Evolutionary conservation across 2,113 vertebrate genomes (phyloP), one percentile per base, ranked within the genome.

Genomic region (Pseudois nayaur): DNA sequence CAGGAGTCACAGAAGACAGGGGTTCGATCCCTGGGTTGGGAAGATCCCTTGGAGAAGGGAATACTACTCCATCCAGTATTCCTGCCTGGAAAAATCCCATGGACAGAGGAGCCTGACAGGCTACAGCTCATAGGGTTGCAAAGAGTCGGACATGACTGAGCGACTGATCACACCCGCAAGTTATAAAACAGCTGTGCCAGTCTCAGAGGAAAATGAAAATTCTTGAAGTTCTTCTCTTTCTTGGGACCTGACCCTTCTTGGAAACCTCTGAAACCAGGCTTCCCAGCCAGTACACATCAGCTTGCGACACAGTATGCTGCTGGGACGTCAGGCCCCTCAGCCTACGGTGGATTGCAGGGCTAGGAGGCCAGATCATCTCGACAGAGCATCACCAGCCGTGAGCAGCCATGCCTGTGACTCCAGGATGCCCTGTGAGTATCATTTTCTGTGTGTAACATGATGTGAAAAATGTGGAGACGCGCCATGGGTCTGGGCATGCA

Each of bases 161-260:
- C 0, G n/a, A 71, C n/a, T 40, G 67, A 40, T 40, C n/a, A 40
- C n/a, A 40, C 19, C 11, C 0, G 5, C 19, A 40, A 87, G 25
- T 92, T 74, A 82, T 9, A 67, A 92, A 90, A 74, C 3, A 55
- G 40, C 64, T 86, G 12, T 57, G 21, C 2, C 81, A 50, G 5
- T 19, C 25, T 36, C 33, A 92, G 64, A 45, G 23, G 81, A 87
- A 64, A 97, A 87, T 48, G 15, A 92, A 25, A 92, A 81, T 7
- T 33, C 23, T 4, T 76, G 12, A 83, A 40, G 27, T 43, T 33
- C 82, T 95, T 55, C 5, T 74, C 45, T 52, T 93, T 60, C 36
- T 55, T 45, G 15, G 23, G 31, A 3, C 9, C 16, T 50, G 8
- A 8, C 50, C 36, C 29, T 89, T 91, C 5, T 15, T 19, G 9